Percentiles rank a stretch among this genome's conserved stretches.
Conservation (phyloP, 2,888 invertebrate species). For the Tipula unca region DNA sequence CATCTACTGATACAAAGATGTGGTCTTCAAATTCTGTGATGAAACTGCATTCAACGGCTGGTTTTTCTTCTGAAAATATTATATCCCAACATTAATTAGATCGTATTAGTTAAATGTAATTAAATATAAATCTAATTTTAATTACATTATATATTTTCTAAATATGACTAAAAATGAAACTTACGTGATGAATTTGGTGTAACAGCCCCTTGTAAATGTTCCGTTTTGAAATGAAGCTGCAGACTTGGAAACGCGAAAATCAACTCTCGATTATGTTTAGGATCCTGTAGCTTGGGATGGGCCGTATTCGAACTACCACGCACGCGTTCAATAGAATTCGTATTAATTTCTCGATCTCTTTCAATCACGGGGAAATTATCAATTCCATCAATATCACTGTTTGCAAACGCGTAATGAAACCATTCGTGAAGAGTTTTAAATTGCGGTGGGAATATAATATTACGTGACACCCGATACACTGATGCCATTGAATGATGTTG, state of each 20-base stretch:
- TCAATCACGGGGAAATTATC: constrained; percentile 86
- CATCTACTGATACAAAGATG: constrained; percentile 95
- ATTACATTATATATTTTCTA: not conserved
- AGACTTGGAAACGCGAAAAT: constrained; percentile 92
- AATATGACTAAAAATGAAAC: constrained; percentile 25
- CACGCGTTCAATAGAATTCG: constrained; percentile 48
- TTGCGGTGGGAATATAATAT: constrained; percentile 89
- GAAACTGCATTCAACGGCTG: constrained; percentile 91
- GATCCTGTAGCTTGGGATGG: constrained; percentile 62
- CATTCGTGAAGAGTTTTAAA: constrained; percentile 91
- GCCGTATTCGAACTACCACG: constrained; percentile 45
- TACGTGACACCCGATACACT: constrained; percentile 84
- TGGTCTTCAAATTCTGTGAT: constrained; percentile 98
- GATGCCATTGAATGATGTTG: constrained; percentile 89
- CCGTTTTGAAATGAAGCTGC: constrained; percentile 86
- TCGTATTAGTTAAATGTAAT: too few relatives aligned
- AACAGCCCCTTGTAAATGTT: constrained; percentile 71
- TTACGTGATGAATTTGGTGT: constrained; percentile 59
- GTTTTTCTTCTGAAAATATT: constrained; percentile 56
- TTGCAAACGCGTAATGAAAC: constrained; percentile 94
- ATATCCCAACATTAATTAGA: not conserved
- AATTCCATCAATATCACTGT: constrained; percentile 90
- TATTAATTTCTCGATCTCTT: constrained; percentile 56
- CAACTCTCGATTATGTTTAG: constrained; percentile 83
- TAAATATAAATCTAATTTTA: too few relatives aligned